Evolutionary conservation across 2,888 invertebrate species (phyloP).

Genomic region (Eupithecia insigniata): DNA sequence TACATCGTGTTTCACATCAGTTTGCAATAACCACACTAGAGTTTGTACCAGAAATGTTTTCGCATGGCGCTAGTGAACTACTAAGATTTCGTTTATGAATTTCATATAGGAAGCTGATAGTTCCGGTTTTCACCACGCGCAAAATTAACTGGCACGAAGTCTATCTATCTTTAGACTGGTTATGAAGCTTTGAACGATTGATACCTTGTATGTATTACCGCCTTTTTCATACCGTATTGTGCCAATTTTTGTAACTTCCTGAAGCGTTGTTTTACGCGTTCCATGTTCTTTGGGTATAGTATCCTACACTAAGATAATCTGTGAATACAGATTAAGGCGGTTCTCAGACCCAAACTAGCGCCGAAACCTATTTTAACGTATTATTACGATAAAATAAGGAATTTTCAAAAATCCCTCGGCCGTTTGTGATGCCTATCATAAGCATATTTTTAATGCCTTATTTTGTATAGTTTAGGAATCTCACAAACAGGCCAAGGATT

Average conservation of each 20-base stretch:
- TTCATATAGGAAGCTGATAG: background rate
- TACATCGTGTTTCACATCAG: background rate
- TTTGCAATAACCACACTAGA: background rate
- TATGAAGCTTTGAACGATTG: background rate
- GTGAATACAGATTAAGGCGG: no score
- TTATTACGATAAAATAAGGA: no score
- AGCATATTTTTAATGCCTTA: no score
- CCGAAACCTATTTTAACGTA: no score
- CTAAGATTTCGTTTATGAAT: background rate
- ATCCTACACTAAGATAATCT: background rate
- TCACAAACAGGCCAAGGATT: no score
- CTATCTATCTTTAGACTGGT: background rate
- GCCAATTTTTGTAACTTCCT: conserved; percentile 66
- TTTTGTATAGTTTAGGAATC: no score
- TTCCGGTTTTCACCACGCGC: background rate
- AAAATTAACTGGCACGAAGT: background rate
- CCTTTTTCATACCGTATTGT: conserved; percentile 65
- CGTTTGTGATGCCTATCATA: no score
- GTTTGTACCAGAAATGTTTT: background rate
- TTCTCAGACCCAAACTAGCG: no score
- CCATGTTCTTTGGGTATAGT: conserved; percentile 48
- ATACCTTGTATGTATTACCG: conserved; percentile 51
- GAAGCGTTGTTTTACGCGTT: conserved; percentile 58
- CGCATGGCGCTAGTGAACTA: background rate
- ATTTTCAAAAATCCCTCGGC: no score